Evolutionary conservation across 2,797 vertebrate genomes (phyloP), one percentile per base, ranked within the genome.

Genomic region (Ceryle rudis): DNA sequence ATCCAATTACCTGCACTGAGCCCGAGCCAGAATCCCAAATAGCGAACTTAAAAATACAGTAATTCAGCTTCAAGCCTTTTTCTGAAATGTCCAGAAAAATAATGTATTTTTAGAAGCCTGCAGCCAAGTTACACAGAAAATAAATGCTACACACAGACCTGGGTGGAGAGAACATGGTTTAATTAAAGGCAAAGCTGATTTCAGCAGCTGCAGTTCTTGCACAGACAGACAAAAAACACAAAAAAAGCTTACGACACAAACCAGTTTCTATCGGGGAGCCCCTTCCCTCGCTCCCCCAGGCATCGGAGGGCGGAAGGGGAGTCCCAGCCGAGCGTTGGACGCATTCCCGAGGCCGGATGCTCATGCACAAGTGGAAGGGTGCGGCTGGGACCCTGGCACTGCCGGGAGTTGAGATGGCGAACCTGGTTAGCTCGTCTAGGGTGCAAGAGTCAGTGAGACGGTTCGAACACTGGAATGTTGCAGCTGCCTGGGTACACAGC

Each of bases 141-240:
- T 41, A 94, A 95, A 95, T 1, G 11, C 51, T 14, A 96, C 93
- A 95, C 97, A 91, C 82, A 97, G 90, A 89, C 94, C 31, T 92
- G 96, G 94, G 94, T 98, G 98, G 98, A 98, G 98, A 99, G 98
- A 99, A 99, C 98, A 98, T 98, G 97, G 98, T 98, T 98, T 98
- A 99, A 98, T 99, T 99, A 98, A 99, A 99, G 98, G 99, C 98
- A 98, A 98, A 99, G 98, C 98, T 98, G 98, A 99, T 98, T 99
- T 98, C 98, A 98, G 98, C 98, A 98, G 98, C 98, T 99, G 98
- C 98, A 98, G 97, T 98, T 98, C 98, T 98, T 97, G 98, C 98
- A 99, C 98, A 98, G 98, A 98, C 97, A 98, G 98, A 98, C 98
- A 97, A 95, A 97, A 95, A 98, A 98, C 98, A 98, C 97, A 99